A percentile compares a stretch with the other conserved stretches of the same genome.
Conservation (phyloP, 2,888 invertebrate genomes). For the Dicyrtoma fusca region DNA sequence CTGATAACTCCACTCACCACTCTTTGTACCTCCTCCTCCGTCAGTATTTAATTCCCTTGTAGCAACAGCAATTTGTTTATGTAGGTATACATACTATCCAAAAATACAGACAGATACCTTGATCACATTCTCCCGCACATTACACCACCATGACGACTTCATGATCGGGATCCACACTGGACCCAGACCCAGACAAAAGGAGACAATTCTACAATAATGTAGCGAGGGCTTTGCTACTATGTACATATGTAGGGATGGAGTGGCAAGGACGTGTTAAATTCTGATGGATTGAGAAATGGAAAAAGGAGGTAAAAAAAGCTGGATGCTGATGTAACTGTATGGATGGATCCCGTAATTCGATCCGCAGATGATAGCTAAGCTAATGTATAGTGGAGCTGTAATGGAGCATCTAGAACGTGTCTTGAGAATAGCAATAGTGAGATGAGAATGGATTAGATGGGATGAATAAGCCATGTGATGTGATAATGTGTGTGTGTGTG, state of each 20-base stretch:
- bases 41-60: too few species aligned
- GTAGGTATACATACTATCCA: too few species aligned
- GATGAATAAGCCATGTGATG: conserved; percentile 20
- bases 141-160: too few species aligned
- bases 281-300: background rate
- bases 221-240: too few species aligned
- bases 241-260: background rate
- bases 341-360: conserved; percentile 18
- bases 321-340: conserved; percentile 10
- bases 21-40: too few species aligned
- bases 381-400: conserved; percentile 20
- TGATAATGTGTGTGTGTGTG: conserved; percentile 3
- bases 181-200: too few species aligned
- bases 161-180: too few species aligned
- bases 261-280: background rate
- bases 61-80: too few species aligned
- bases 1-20: too few species aligned
- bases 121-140: too few species aligned
- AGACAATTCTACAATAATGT: too few species aligned
- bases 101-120: too few species aligned
- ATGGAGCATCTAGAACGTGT: conserved; percentile 20
- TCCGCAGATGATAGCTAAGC: conserved; percentile 6
- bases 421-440: conserved; percentile 23
- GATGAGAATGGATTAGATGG: conserved; percentile 20
- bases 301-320: background rate